Evolutionary conservation across 1,140 invertebrate species (phyloP).

Genomic region (Samia ricini): DNA sequence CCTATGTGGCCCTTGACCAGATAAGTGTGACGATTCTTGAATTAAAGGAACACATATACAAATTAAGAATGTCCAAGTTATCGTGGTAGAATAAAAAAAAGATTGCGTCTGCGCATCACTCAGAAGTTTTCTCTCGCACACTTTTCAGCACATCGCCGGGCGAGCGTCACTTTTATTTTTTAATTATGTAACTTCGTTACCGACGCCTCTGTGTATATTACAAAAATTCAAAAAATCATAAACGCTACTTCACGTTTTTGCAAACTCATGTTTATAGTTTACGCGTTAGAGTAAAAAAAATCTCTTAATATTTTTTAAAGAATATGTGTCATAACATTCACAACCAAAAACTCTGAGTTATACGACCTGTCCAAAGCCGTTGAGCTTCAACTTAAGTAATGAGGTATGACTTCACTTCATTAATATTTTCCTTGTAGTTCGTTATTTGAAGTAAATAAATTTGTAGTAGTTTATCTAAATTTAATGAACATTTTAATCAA

Average conservation of each 20-base stretch:
- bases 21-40: no score
- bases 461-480: constrained; percentile 34
- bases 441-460: constrained; percentile 41
- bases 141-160: constrained; percentile 58
- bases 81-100: constrained; percentile 15
- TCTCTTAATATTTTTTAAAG: constrained; percentile 16
- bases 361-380: constrained; percentile 58
- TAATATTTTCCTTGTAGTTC: constrained; percentile 64
- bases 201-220: constrained; percentile 45
- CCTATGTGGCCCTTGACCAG: no score
- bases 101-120: constrained; percentile 34
- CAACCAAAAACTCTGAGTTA: constrained; percentile 47
- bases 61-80: neutral
- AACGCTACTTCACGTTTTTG: neutral
- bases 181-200: constrained; percentile 73
- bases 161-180: constrained; percentile 68
- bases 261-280: neutral
- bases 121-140: constrained; percentile 43
- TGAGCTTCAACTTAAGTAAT: constrained; percentile 67
- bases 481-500: no score
- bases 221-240: constrained; percentile 15
- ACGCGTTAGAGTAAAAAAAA: neutral
- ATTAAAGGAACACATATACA: no score
- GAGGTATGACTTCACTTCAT: constrained; percentile 69
- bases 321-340: no score